Evolutionary conservation across 2,888 invertebrate genomes (phyloP).

Genomic region (Dasypolia templi): DNA sequence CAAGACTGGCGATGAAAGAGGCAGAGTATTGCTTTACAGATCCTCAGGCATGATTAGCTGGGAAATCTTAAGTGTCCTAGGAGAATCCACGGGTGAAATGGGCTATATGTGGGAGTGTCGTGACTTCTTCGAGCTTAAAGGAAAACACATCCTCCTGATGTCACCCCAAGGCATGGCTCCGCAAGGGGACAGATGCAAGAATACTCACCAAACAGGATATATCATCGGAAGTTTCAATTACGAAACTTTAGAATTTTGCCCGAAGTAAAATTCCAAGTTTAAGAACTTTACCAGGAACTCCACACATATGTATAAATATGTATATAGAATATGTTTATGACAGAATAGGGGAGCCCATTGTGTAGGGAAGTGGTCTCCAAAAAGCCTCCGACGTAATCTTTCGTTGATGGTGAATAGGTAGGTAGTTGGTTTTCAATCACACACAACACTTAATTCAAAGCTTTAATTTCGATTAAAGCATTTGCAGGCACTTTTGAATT

Average conservation of each 20-base stretch:
- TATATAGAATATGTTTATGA: no score
- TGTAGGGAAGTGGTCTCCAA: no score
- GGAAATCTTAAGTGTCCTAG: slow-evolving; percentile 82
- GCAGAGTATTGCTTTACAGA: slow-evolving; percentile 83
- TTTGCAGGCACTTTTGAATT: no score
- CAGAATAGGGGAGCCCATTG: no score
- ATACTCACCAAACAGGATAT: slow-evolving; percentile 83
- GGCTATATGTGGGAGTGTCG: slow-evolving; percentile 90
- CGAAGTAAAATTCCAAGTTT: slow-evolving; percentile 82
- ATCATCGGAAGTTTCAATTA: slow-evolving; percentile 86
- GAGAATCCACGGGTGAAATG: slow-evolving; percentile 80
- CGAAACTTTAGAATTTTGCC: slow-evolving; percentile 82
- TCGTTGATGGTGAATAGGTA: no score
- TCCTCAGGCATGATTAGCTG: slow-evolving; percentile 82
- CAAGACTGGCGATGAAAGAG: slow-evolving; percentile 78
- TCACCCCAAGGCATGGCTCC: slow-evolving; percentile 85
- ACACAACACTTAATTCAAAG: no score
- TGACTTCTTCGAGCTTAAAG: slow-evolving; percentile 86
- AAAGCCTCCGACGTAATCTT: no score
- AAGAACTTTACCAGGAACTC: no score
- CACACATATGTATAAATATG: no score
- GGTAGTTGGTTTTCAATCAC: no score
- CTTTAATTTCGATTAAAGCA: no score
- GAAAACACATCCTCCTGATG: slow-evolving; percentile 84
- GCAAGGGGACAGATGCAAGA: slow-evolving; percentile 84